A percentile compares a stretch with the other conserved stretches of the same genome.
Conservation (phyloP, 2,797 vertebrate genomes). For the Salarias fasciatus region DNA sequence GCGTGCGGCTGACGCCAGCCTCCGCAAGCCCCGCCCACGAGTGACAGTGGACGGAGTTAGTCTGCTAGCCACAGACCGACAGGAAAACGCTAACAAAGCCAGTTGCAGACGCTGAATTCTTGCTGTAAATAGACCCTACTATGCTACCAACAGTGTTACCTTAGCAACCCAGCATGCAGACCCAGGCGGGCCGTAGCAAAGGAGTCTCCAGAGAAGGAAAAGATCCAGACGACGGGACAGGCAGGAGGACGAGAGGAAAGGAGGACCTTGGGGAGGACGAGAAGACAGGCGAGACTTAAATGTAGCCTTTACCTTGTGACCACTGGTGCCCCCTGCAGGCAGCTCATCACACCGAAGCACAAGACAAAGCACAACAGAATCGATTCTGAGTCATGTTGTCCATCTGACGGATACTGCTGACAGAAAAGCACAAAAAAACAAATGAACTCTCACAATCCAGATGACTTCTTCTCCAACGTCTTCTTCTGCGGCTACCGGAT, state of each 20-base stretch:
- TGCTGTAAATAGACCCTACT: conserved; percentile 6
- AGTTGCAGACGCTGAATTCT: not conserved
- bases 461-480: too few relatives aligned
- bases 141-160: conserved; percentile 12
- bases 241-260: too few relatives aligned
- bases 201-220: conserved; percentile 7
- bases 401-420: not conserved
- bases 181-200: not conserved
- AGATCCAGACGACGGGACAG: conserved; percentile 1
- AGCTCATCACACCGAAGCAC: conserved; percentile 5
- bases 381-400: not conserved
- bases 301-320: too few relatives aligned
- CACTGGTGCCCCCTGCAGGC: conserved; percentile 3
- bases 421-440: not conserved
- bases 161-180: conserved; percentile 18
- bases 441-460: not conserved
- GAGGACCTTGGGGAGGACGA: too few relatives aligned
- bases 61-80: not conserved
- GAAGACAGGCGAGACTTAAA: too few relatives aligned
- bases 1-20: not conserved
- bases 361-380: conserved; percentile 11
- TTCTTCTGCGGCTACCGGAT: not conserved
- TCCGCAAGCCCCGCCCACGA: not conserved
- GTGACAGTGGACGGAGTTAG: not conserved
- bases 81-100: not conserved